phyloP scores from a whole-genome alignment of 2,888 invertebrate genomes.

The Ormia ochracea region DNA sequence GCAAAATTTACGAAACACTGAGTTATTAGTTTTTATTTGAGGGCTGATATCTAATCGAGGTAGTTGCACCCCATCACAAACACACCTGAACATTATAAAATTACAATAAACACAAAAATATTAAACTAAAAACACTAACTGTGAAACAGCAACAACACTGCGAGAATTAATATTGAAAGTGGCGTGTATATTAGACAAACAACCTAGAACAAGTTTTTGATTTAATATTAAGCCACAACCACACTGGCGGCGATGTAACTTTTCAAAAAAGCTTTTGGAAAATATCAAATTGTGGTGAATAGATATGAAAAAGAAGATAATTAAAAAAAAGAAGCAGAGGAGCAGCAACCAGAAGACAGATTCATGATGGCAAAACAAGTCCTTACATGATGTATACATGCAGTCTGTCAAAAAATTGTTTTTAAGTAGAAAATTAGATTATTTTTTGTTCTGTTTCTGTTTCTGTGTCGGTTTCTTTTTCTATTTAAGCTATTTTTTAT shows the following conservation, averaged over 20 bases:
- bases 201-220: conserved; percentile 21
- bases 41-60: neutral
- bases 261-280: conserved; percentile 45
- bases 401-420: too few relatives aligned
- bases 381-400: too few relatives aligned
- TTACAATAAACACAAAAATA: neutral
- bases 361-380: neutral
- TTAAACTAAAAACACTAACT: neutral
- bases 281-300: conserved; percentile 62
- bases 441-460: too few relatives aligned
- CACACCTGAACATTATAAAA: neutral
- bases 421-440: too few relatives aligned
- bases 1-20: too few relatives aligned
- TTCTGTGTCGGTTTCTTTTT: too few relatives aligned
- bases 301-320: conserved; percentile 38
- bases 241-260: conserved; percentile 25
- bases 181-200: neutral
- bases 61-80: neutral
- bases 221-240: conserved; percentile 45
- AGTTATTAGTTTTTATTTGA: neutral
- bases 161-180: neutral
- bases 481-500: too few relatives aligned
- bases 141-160: neutral
- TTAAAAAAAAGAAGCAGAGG: conserved; percentile 11
- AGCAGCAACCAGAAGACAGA: neutral